Evolutionary conservation across 2,113 vertebrate genomes (phyloP).

Genomic region (Promerops cafer): DNA sequence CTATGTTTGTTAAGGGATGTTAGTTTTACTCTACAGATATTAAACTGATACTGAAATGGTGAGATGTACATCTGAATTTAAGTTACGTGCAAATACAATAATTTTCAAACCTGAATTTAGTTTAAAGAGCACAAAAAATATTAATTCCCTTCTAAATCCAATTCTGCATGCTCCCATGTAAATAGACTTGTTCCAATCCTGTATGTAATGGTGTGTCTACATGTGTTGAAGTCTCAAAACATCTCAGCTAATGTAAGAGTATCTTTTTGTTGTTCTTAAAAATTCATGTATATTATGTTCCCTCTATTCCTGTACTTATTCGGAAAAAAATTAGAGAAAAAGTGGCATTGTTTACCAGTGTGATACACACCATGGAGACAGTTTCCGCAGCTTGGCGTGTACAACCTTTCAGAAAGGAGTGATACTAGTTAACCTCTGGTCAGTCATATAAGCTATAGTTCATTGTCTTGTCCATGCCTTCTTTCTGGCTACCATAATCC

Average conservation of each 20-base stretch:
- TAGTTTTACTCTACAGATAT: background rate
- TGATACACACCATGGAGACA: background rate
- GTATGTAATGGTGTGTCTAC: background rate
- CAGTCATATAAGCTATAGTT: background rate
- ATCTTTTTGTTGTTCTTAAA: background rate
- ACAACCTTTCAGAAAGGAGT: background rate
- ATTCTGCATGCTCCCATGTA: background rate
- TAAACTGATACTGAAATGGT: background rate
- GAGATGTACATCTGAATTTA: background rate
- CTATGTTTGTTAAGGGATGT: background rate
- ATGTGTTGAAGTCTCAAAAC: background rate
- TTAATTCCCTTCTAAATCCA: background rate
- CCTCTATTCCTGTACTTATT: background rate
- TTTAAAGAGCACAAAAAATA: background rate
- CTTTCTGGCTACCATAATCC: background rate
- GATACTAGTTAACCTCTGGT: background rate
- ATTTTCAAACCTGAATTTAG: background rate
- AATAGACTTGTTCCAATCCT: background rate
- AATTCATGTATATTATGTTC: background rate
- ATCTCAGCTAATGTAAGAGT: background rate
- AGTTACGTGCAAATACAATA: background rate
- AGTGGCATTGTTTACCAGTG: background rate
- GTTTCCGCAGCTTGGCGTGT: background rate
- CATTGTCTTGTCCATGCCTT: background rate
- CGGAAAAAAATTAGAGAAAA: background rate